phyloP scores from a whole-genome alignment of 2,113 vertebrate species.

The Anas platyrhynchos region DNA sequence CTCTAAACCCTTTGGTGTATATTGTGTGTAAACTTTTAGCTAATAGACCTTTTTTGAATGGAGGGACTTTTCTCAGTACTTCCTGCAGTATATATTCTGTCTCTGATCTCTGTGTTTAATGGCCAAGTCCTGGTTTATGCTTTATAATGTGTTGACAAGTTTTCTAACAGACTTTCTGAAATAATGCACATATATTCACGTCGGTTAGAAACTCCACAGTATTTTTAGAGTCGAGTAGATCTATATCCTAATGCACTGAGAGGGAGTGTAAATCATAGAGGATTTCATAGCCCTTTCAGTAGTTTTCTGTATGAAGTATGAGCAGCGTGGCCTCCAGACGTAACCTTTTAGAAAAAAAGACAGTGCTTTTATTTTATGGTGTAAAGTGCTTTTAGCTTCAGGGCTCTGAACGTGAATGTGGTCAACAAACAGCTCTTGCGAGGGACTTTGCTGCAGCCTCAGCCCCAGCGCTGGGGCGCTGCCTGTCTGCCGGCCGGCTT shows the following conservation, averaged over 20 bases:
- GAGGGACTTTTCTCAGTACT: conserved; percentile 73
- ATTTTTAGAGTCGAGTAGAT: conserved; percentile 80
- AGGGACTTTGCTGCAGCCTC: conserved; percentile 55
- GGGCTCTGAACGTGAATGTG: conserved; percentile 84
- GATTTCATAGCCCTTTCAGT: conserved; percentile 86
- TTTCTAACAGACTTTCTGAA: conserved; percentile 83
- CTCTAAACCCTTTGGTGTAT: conserved; percentile 70
- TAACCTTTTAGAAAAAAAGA: conserved; percentile 87
- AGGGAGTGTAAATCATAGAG: conserved; percentile 83
- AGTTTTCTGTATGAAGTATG: conserved; percentile 87
- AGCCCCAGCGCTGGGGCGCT: conserved; percentile 18
- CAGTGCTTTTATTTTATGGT: conserved; percentile 88
- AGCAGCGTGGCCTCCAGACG: conserved; percentile 84
- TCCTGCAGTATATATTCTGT: conserved; percentile 71
- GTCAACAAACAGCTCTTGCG: conserved; percentile 82
- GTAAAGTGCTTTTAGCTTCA: conserved; percentile 87
- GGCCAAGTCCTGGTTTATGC: conserved; percentile 79
- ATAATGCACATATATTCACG: conserved; percentile 83
- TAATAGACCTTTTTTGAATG: conserved; percentile 64
- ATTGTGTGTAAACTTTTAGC: conserved; percentile 62
- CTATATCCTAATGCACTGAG: conserved; percentile 82
- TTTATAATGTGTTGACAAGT: conserved; percentile 84
- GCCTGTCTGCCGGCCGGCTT: not conserved
- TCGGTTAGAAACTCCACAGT: conserved; percentile 79
- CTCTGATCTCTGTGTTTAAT: conserved; percentile 80